phyloP scores from a whole-genome alignment of 1,140 invertebrate genomes.

The Orius laevigatus region DNA sequence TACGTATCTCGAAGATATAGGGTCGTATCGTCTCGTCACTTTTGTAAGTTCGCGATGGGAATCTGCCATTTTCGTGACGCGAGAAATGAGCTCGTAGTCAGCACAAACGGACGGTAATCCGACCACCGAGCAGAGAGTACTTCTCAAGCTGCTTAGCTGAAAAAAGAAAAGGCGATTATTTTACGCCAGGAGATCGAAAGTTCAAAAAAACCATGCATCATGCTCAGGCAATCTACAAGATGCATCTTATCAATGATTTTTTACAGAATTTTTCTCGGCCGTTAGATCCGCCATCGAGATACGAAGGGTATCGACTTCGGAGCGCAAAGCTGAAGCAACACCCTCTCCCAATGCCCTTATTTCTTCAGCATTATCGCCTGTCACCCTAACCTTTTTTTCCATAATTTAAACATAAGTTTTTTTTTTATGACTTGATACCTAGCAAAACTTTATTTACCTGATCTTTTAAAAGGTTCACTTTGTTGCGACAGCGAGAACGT shows the following conservation, averaged over 20 bases:
- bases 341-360: constrained; percentile 9
- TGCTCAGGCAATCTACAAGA: no score
- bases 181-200: not conserved
- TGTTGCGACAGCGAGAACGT: constrained; percentile 47
- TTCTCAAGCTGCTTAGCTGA: constrained; percentile 47
- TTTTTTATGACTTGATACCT: not conserved
- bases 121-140: constrained; percentile 45
- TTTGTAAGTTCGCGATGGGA: constrained; percentile 61
- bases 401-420: not conserved
- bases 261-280: constrained; percentile 7
- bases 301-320: constrained; percentile 5
- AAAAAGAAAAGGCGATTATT: constrained; percentile 10
- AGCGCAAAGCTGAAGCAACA: constrained; percentile 3
- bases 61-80: constrained; percentile 55
- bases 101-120: constrained; percentile 49
- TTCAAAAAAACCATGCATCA: not conserved
- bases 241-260: not conserved
- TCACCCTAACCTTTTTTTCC: constrained; percentile 8
- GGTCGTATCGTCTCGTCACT: constrained; percentile 41
- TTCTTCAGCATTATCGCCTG: constrained; percentile 13
- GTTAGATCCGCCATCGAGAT: constrained; percentile 1
- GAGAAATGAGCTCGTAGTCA: constrained; percentile 58
- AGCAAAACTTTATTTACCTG: constrained; percentile 27
- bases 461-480: constrained; percentile 51
- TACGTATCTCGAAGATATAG: constrained; percentile 16